Evolutionary conservation across 2,888 invertebrate species (phyloP).

Genomic region (Margaritifera margaritifera): DNA sequence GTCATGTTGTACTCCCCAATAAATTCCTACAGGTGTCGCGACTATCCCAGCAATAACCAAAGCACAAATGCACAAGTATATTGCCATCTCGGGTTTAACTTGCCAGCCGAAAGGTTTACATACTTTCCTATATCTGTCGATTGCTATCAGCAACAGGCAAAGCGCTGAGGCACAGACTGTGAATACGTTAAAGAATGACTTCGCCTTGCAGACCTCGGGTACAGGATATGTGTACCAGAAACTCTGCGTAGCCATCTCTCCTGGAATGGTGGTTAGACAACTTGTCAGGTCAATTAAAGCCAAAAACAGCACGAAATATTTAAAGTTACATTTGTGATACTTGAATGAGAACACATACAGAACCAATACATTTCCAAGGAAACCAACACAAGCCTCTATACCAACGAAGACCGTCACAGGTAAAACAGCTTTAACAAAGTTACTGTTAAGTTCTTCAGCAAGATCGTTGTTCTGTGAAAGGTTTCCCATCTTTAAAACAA

Average conservation of each 20-base stretch:
- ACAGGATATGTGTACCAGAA: slow-evolving; percentile 21
- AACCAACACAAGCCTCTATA: slow-evolving; percentile 15
- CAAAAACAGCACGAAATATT: slow-evolving; percentile 20
- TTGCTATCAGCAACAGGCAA: slow-evolving; percentile 41
- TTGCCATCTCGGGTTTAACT: slow-evolving; percentile 9
- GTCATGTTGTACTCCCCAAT: slow-evolving; percentile 14
- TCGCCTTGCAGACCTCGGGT: slow-evolving; percentile 8
- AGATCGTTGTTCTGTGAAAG: neutral
- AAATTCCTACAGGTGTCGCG: slow-evolving; percentile 8
- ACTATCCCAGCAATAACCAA: slow-evolving; percentile 4
- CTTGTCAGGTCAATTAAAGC: slow-evolving; percentile 11
- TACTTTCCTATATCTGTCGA: slow-evolving; percentile 52
- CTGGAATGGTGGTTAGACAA: slow-evolving; percentile 22
- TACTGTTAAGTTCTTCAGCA: slow-evolving; percentile 11
- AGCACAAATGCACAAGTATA: slow-evolving; percentile 1
- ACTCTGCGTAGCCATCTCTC: slow-evolving; percentile 19
- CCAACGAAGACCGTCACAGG: slow-evolving; percentile 19
- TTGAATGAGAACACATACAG: slow-evolving; percentile 9
- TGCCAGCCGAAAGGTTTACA: slow-evolving; percentile 42
- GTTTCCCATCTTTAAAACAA: too few species aligned
- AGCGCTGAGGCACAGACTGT: slow-evolving; percentile 33
- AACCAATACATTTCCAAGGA: slow-evolving; percentile 11
- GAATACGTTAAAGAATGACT: slow-evolving; percentile 19
- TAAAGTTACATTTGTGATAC: slow-evolving; percentile 18
- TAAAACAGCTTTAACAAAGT: slow-evolving; percentile 9